Percentiles rank a stretch among this genome's conserved stretches.
These are phyloP conservation scores for Acrocera orbiculus DNA, from an alignment of 2,888 invertebrate genomes.

Conservation along the genomic window DNA sequence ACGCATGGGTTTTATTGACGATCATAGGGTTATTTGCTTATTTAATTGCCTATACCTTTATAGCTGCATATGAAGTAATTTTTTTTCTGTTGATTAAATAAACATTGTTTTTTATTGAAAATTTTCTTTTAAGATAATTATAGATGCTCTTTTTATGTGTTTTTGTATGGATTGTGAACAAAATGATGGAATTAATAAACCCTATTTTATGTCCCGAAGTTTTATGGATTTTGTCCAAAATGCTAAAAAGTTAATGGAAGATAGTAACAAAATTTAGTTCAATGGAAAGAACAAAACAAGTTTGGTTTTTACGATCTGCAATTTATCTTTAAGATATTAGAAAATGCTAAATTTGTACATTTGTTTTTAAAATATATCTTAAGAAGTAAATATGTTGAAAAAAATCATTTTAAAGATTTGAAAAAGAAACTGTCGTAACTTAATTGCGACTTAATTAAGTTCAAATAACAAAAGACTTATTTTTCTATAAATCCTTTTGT, in stretches of 20 bases:
- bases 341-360: no score
- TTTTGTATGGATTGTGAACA: conserved; percentile 49
- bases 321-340: no score
- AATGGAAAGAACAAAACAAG: no score
- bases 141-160: conserved; percentile 49
- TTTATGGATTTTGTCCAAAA: conserved; percentile 48
- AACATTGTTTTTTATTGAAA: neutral
- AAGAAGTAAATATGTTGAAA: no score
- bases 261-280: conserved; percentile 4
- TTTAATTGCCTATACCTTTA: conserved; percentile 50
- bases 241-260: conserved; percentile 11
- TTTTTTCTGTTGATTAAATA: neutral
- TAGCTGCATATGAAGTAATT: conserved; percentile 54
- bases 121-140: conserved; percentile 38
- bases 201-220: conserved; percentile 47
- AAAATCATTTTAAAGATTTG: no score
- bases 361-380: no score
- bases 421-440: no score
- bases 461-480: no score
- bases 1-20: conserved; percentile 43
- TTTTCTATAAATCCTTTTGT: no score
- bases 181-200: conserved; percentile 42
- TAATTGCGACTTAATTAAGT: no score
- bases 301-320: no score
- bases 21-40: conserved; percentile 47